Conservation (phyloP, 2,888 invertebrate species). For the Antitype chi region DNA sequence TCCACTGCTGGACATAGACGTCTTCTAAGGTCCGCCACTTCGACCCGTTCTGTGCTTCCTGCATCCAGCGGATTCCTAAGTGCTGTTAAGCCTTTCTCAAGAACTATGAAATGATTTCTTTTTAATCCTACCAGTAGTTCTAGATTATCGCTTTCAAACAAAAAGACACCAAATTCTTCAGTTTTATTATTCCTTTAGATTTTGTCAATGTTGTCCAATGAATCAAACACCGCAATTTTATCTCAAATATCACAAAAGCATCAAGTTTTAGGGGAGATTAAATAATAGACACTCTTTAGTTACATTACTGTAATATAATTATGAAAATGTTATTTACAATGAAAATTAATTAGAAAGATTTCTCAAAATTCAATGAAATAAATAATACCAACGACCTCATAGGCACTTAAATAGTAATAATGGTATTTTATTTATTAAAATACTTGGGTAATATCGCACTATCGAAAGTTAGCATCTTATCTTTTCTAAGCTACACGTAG, state of each 20-base stretch:
- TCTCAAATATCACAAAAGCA: not conserved
- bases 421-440: not conserved
- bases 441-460: constrained; percentile 12
- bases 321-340: constrained; percentile 18
- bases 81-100: too few relatives aligned
- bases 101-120: too few relatives aligned
- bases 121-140: too few relatives aligned
- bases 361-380: not conserved
- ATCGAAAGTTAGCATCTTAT: constrained; percentile 1
- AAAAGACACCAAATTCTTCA: too few relatives aligned
- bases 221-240: not conserved
- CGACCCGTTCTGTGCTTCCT: too few relatives aligned
- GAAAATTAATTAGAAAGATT: not conserved
- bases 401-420: not conserved
- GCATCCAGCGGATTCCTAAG: too few relatives aligned
- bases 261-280: too few relatives aligned
- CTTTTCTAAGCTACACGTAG: not conserved
- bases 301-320: not conserved
- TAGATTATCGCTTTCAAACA: too few relatives aligned
- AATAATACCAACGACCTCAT: not conserved
- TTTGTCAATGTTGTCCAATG: not conserved
- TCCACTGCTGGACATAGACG: too few relatives aligned
- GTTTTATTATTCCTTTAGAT: too few relatives aligned
- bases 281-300: not conserved
- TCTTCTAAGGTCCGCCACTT: too few relatives aligned